Percentiles rank a stretch among this genome's conserved stretches.
Evolutionary conservation across 2,888 invertebrate genomes (phyloP).

Genomic region (Thyatira batis): DNA sequence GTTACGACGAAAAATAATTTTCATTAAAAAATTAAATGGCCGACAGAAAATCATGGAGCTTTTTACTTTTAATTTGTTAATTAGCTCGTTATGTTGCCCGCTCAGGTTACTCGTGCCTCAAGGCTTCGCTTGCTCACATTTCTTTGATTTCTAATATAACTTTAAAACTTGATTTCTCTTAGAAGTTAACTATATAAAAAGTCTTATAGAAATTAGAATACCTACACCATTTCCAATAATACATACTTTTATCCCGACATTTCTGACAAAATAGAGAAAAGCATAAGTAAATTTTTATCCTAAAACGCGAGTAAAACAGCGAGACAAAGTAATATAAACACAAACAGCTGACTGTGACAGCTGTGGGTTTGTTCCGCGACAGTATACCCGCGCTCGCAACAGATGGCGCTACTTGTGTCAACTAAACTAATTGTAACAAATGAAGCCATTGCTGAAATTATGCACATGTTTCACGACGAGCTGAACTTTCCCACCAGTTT

Average conservation of each 20-base stretch:
- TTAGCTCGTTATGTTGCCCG: neutral
- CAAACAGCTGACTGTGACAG: neutral
- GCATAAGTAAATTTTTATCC: too few relatives aligned
- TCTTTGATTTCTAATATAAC: too few relatives aligned
- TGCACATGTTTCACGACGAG: neutral
- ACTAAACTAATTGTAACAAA: neutral
- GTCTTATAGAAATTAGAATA: too few relatives aligned
- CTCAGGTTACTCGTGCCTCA: too few relatives aligned
- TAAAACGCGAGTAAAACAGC: too few relatives aligned
- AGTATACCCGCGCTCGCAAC: neutral
- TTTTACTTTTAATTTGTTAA: neutral
- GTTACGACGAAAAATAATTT: neutral
- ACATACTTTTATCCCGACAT: too few relatives aligned
- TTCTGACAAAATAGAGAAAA: too few relatives aligned
- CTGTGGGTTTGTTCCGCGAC: neutral
- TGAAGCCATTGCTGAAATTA: neutral
- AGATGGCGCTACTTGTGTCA: slow-evolving; percentile 3
- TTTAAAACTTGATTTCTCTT: too few relatives aligned
- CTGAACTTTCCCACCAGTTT: neutral
- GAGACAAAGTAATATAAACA: neutral
- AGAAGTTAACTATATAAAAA: too few relatives aligned
- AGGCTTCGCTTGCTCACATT: too few relatives aligned
- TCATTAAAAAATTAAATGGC: neutral
- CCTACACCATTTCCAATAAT: too few relatives aligned
- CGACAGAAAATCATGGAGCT: neutral